These are phyloP conservation scores for Amia ocellicauda DNA, from an alignment of 2,113 vertebrate genomes.

Conservation along the genomic window DNA sequence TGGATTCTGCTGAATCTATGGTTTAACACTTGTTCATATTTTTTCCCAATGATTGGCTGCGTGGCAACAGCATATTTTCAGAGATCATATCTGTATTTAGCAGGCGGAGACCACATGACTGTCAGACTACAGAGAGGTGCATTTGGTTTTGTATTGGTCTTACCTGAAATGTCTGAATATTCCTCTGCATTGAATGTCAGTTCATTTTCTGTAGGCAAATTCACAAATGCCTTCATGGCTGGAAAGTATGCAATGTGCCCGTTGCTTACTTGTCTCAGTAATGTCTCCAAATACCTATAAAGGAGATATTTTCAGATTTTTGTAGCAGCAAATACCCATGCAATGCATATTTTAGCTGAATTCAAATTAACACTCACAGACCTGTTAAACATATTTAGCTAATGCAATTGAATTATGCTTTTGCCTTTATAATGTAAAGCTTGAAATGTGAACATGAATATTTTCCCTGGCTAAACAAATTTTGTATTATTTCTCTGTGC, in stretches of 20 bases:
- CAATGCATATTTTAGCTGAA: no score
- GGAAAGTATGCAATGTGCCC: constrained; percentile 98
- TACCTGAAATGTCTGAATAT: constrained; percentile 98
- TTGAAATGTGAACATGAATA: no score
- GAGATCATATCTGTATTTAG: neutral
- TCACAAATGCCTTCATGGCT: constrained; percentile 98
- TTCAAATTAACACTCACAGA: no score
- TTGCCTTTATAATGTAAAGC: no score
- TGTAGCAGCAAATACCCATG: neutral
- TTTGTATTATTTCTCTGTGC: no score
- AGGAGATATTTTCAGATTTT: constrained; percentile 7
- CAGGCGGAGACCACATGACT: neutral
- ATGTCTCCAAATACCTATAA: constrained; percentile 93
- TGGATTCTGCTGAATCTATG: no score
- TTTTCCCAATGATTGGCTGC: no score
- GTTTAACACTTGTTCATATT: no score
- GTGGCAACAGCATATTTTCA: neutral
- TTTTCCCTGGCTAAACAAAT: no score
- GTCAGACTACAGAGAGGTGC: neutral
- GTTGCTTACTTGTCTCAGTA: constrained; percentile 96
- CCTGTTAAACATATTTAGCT: no score
- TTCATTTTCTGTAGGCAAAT: constrained; percentile 96
- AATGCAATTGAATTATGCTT: no score
- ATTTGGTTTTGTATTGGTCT: constrained; percentile 17
- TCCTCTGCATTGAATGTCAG: constrained; percentile 97